Conservation (phyloP, 2,888 invertebrate genomes). For the Phlogophora meticulosa region DNA sequence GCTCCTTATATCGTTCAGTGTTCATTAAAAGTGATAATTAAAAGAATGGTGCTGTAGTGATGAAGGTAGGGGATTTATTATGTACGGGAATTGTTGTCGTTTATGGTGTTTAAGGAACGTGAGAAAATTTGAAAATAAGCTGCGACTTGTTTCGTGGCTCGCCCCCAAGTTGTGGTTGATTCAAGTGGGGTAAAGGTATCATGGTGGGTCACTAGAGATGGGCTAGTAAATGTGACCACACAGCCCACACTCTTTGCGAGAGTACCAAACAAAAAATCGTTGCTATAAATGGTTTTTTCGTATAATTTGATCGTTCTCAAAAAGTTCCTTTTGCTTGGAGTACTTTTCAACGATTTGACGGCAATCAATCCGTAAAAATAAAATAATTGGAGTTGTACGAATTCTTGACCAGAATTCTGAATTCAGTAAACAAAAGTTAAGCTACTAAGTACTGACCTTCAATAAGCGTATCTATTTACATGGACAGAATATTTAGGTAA, state of each 20-base stretch:
- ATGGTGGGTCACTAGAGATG: constrained; percentile 14
- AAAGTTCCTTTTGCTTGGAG: constrained; percentile 7
- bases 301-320: constrained; percentile 6
- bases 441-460: background rate
- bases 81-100: constrained; percentile 25
- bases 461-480: constrained; percentile 1
- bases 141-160: constrained; percentile 32
- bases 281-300: background rate
- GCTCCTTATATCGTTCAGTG: constrained; percentile 75
- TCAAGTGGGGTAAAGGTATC: constrained; percentile 41
- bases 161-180: constrained; percentile 38
- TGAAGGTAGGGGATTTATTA: constrained; percentile 42
- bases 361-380: background rate
- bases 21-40: constrained; percentile 74
- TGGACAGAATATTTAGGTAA: constrained; percentile 6
- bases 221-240: constrained; percentile 1
- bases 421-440: constrained; percentile 12
- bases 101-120: constrained; percentile 42
- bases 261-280: background rate
- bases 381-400: constrained; percentile 14
- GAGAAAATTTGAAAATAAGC: constrained; percentile 52
- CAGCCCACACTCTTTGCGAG: background rate
- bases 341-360: constrained; percentile 3
- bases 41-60: constrained; percentile 63
- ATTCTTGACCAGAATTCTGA: constrained; percentile 2